phyloP scores from a whole-genome alignment of 1,140 invertebrate species.

The Nomia melanderi region DNA sequence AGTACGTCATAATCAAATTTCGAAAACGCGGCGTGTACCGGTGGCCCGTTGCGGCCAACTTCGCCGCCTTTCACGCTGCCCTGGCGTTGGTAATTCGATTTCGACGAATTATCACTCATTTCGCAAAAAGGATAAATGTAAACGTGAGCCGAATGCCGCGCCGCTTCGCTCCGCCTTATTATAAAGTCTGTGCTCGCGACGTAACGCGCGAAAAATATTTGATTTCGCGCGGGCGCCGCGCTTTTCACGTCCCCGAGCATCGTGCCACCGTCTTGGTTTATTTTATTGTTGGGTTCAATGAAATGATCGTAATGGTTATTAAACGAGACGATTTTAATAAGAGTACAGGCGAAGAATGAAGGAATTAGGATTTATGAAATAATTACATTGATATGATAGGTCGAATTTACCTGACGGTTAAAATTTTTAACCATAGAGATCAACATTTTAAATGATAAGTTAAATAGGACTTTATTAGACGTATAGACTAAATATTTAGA shows the following conservation, averaged over 20 bases:
- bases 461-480: too few species aligned
- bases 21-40: slow-evolving; percentile 64
- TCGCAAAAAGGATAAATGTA: slow-evolving; percentile 76
- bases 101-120: slow-evolving; percentile 76
- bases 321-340: too few species aligned
- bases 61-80: slow-evolving; percentile 74
- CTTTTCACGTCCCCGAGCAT: slow-evolving; percentile 20
- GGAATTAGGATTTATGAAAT: too few species aligned
- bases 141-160: slow-evolving; percentile 70
- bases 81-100: slow-evolving; percentile 73
- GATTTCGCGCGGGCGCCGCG: slow-evolving; percentile 18
- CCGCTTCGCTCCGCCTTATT: not conserved
- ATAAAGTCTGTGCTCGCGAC: not conserved
- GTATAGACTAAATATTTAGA: too few species aligned
- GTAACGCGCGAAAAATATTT: slow-evolving; percentile 47
- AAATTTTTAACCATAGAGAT: too few species aligned
- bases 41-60: slow-evolving; percentile 69
- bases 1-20: slow-evolving; percentile 73
- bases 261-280: not conserved
- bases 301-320: not conserved
- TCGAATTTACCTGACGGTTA: too few species aligned
- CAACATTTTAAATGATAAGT: too few species aligned
- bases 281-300: not conserved
- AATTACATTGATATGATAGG: too few species aligned
- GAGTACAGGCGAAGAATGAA: too few species aligned